These are phyloP conservation scores for Alaudala cheleensis DNA, from an alignment of 2,113 vertebrate species.

Conservation along the genomic window DNA sequence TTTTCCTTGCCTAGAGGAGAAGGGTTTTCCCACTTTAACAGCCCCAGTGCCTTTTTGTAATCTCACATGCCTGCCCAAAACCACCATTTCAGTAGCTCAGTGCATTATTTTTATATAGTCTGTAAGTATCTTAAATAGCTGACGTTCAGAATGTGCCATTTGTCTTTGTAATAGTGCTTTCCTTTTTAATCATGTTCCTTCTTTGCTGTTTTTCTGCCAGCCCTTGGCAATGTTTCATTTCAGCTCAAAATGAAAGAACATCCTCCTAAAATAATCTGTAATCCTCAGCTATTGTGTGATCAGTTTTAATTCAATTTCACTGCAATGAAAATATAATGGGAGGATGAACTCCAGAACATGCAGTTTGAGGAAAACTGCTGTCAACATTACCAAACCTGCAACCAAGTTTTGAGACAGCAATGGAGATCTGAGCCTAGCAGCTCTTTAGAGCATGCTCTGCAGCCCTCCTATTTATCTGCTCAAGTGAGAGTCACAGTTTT, in stretches of 20 bases:
- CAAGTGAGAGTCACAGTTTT: background rate
- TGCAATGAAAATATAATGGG: constrained; percentile 63
- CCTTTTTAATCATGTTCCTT: constrained; percentile 35
- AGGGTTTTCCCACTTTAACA: background rate
- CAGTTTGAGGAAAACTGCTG: constrained; percentile 22
- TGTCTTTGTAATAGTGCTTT: constrained; percentile 56
- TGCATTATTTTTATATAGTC: constrained; percentile 13
- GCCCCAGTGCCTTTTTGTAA: background rate
- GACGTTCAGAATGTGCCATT: constrained; percentile 33
- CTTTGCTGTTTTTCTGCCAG: constrained; percentile 61
- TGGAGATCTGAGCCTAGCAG: background rate
- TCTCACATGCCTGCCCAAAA: background rate
- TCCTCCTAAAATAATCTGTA: constrained; percentile 66
- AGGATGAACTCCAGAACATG: background rate
- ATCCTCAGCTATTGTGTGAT: constrained; percentile 67
- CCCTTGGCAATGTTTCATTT: constrained; percentile 50
- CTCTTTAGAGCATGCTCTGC: background rate
- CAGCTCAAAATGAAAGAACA: constrained; percentile 53
- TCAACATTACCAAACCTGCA: background rate
- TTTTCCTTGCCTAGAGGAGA: background rate
- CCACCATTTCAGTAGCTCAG: background rate
- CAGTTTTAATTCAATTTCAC: constrained; percentile 70
- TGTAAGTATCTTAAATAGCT: constrained; percentile 17
- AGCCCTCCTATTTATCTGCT: background rate
- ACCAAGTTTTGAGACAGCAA: background rate